Conservation (phyloP, 2,113 vertebrate genomes). For the Corythoichthys intestinalis region DNA sequence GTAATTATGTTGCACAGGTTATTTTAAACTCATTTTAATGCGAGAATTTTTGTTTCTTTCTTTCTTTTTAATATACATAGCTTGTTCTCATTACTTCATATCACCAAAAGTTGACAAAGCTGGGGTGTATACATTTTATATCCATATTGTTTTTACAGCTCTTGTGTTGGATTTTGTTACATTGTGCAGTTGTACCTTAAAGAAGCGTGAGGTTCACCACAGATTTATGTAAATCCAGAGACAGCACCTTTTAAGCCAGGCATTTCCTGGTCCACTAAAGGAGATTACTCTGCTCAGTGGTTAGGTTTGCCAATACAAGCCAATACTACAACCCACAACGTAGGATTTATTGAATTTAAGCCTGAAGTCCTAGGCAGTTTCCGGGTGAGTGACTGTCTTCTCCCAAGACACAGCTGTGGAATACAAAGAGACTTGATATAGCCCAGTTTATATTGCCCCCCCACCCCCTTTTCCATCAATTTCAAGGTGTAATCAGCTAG, state of each 20-base stretch:
- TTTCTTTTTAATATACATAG: too few relatives aligned
- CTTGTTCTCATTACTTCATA: too few relatives aligned
- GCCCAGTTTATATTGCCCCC: slow-evolving; percentile 3
- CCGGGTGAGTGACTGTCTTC: slow-evolving; percentile 8
- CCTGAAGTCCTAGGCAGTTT: slow-evolving; percentile 9
- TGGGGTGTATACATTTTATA: too few relatives aligned
- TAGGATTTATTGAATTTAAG: slow-evolving; percentile 25
- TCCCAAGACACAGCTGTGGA: slow-evolving; percentile 3
- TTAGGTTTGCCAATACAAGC: slow-evolving; percentile 32
- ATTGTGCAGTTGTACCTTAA: not conserved
- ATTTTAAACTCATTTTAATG: too few relatives aligned
- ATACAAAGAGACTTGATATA: slow-evolving; percentile 8
- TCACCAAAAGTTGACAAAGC: too few relatives aligned
- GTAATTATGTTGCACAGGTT: too few relatives aligned
- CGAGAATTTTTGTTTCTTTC: too few relatives aligned
- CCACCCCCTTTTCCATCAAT: not conserved
- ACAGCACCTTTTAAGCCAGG: not conserved
- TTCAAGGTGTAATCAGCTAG: not conserved
- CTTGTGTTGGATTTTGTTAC: not conserved
- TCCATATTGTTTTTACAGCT: too few relatives aligned
- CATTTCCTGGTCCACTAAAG: slow-evolving; percentile 9
- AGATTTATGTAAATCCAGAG: slow-evolving; percentile 7
- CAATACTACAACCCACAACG: slow-evolving; percentile 26
- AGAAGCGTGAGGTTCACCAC: slow-evolving; percentile 4
- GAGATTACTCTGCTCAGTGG: slow-evolving; percentile 20